A percentile compares a stretch with the other conserved stretches of the same genome.
Conservation (phyloP, 2,113 vertebrate genomes). For the Notarius quadriscutis region DNA sequence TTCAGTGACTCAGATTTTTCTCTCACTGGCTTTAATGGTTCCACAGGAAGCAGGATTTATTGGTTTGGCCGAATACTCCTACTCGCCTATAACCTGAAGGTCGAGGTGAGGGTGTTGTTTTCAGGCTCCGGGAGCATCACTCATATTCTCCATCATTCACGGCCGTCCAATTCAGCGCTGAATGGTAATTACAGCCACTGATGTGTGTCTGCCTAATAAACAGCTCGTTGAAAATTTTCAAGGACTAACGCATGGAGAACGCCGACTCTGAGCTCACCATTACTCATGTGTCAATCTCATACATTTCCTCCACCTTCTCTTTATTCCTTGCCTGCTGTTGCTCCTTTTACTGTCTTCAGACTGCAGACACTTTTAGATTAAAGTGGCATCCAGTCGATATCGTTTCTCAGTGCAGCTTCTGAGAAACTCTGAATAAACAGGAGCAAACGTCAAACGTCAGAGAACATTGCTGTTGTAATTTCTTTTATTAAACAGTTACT, state of each 20-base stretch:
- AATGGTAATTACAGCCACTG: conserved; percentile 58
- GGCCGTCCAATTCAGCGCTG: conserved; percentile 40
- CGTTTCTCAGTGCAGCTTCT: not conserved
- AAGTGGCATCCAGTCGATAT: not conserved
- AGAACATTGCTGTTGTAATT: not conserved
- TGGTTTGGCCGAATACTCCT: conserved; percentile 7
- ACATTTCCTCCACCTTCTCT: conserved; percentile 21
- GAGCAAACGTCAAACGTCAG: not conserved
- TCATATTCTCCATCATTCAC: conserved; percentile 49
- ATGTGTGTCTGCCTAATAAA: conserved; percentile 62
- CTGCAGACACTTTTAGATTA: not conserved
- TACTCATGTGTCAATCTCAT: conserved; percentile 46
- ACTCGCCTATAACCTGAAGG: conserved; percentile 49
- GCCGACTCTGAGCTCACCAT: conserved; percentile 15
- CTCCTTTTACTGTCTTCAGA: no score
- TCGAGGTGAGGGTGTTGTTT: conserved; percentile 46
- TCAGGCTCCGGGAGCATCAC: conserved; percentile 25
- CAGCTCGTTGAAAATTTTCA: conserved; percentile 46
- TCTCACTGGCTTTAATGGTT: conserved; percentile 33
- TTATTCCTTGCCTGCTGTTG: not conserved
- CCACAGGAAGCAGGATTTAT: conserved; percentile 38
- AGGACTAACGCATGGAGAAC: conserved; percentile 32
- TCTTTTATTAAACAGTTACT: not conserved
- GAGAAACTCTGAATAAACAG: no score
- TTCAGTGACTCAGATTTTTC: not conserved